Evolutionary conservation across 2,113 vertebrate genomes (phyloP), one percentile per base, ranked within the genome.

Genomic region (Festucalex cinctus): DNA sequence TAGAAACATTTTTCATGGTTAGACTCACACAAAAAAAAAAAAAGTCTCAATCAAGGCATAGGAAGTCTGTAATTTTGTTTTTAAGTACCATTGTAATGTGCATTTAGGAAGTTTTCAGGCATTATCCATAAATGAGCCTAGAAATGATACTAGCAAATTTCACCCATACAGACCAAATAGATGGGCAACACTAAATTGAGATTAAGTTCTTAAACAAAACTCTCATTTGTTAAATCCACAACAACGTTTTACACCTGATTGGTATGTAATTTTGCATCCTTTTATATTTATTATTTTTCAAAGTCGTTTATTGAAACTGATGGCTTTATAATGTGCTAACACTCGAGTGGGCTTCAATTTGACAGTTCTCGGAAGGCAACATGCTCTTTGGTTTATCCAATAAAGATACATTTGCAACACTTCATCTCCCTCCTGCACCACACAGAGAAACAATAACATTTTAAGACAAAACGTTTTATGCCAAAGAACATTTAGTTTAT

Each of bases 401-500:
- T 61, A 41, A 59, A 41, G 10, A 22, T n/a, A 39, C 1, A 61
- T 39, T 14, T 36, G 35, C 19, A 32, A 19, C 14, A 28, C 16
- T 57, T 3, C 32, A 61, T 61, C 10, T 61, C 13, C 36, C 37
- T 37, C 58, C 58, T 39, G 20, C 35, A n/a, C n/a, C 20, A 32
- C 54, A 32, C 26, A 28, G 24, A 28, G 51, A 22, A 28, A 35
- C 56, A 57, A 24, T 7, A 57, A 57, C 54, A 28, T 57, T 58
- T 58, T 3, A 19, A 58, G 28, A 37, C 32, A 36, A n/a, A 59
- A 36, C 32, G 19, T 13, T 54, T 26, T 4, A 24, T 54, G 22
- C 12, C 22, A 14, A 26, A 54, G 54, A 26, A 26, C 76, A 61
- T 83, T 88, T 80, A 79, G 75, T 77, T 32, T 66, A 72, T 72